Evolutionary conservation across 2,797 vertebrate genomes (phyloP), one percentile per base, ranked within the genome.

Genomic region (Agapornis canus): DNA sequence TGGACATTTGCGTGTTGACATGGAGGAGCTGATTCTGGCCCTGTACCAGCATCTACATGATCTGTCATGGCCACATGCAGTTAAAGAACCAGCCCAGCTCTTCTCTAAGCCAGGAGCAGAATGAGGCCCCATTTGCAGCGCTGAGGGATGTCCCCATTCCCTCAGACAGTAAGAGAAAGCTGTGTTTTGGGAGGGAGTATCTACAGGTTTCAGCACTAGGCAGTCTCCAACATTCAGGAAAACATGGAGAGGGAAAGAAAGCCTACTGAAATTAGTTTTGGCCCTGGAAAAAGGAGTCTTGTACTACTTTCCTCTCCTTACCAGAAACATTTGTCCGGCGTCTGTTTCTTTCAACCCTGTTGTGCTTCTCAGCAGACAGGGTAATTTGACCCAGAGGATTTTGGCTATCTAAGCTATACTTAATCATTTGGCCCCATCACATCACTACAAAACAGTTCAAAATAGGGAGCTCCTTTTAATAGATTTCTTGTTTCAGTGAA

Each of bases 341-440:
- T 89, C 88, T 94, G 89, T 82, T 95, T 80, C 73, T 93, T 92
- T 92, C 87, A 90, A 43, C n/a, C 37, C 39, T 66, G 56, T 89
- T 86, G 83, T 71, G 48, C 29, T 93, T 89, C 83, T 90, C 84
- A 90, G 81, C 81, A 95, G 88, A 89, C 78, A 89, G 78, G 17
- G 83, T 91, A 95, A 95, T 92, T 82, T 85, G 92, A 91, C 89
- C 76, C 82, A 87, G 82, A 95, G 72, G 90, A 91, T 92, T 91
- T 92, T 91, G 94, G 69, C 84, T 89, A 83, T 91, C 86, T 91
- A 87, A 93, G 63, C 39, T 93, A 61, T 54, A 63, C 57, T 93
- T 81, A 91, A 93, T 87, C 76, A 65, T 91, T 91, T 89, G 91
- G 79, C 32, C 82, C 69, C 51, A 76, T 83, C 87, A 89, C 82